Evolutionary conservation across 2,113 vertebrate species (phyloP).

Genomic region (Petaurus breviceps): DNA sequence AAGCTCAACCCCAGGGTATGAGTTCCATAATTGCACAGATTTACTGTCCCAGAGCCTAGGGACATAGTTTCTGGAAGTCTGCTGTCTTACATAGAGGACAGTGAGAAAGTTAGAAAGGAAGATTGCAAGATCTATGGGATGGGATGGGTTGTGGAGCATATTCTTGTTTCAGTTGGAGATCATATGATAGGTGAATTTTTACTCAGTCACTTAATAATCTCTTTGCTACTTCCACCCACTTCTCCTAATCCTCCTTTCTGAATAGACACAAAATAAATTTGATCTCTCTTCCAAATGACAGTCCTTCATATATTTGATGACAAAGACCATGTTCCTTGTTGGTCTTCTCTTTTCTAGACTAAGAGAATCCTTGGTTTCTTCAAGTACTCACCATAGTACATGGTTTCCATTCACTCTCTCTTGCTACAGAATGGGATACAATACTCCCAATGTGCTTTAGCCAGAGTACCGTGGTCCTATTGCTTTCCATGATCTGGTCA

Average conservation of each 20-base stretch:
- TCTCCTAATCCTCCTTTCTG: neutral
- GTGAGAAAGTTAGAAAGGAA: neutral
- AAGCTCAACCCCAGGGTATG: neutral
- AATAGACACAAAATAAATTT: neutral
- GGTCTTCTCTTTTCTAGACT: neutral
- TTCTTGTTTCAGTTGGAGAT: neutral
- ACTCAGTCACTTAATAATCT: neutral
- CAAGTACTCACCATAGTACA: neutral
- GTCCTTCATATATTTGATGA: neutral
- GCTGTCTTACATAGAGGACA: neutral
- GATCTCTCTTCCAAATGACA: neutral
- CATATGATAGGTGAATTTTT: neutral
- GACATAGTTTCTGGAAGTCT: neutral
- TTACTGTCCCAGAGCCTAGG: neutral
- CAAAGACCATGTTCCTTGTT: neutral
- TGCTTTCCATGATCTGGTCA: neutral
- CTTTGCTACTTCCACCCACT: neutral
- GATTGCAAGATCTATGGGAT: neutral
- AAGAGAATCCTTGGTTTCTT: neutral
- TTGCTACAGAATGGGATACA: neutral
- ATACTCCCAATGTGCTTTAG: neutral
- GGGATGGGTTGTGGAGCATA: neutral
- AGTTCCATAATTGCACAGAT: neutral
- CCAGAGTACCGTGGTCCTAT: neutral
- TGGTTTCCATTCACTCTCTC: neutral